Conservation (phyloP, 2,888 invertebrate species). For the Leptinotarsa rubiginosa region DNA sequence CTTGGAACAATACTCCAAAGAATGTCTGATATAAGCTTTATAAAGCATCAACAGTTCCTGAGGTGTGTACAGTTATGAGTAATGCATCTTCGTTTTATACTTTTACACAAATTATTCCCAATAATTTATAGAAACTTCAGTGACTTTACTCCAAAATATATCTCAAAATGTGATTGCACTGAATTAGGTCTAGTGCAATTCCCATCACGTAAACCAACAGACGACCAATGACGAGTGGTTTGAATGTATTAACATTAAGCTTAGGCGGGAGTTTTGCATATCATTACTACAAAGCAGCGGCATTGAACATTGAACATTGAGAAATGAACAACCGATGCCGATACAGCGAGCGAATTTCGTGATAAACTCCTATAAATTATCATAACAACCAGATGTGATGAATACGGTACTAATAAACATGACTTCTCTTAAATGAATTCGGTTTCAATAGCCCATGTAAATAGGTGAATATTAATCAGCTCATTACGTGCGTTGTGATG, state of each 20-base stretch:
- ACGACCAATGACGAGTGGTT: conserved; percentile 49
- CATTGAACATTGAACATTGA: conserved; percentile 43
- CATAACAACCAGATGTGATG: conserved; percentile 16
- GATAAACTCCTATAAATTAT: conserved; percentile 32
- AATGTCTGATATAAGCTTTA: too few relatives aligned
- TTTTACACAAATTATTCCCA: too few relatives aligned
- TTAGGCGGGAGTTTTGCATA: conserved; percentile 41
- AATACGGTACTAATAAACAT: conserved; percentile 23
- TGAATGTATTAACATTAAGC: conserved; percentile 41
- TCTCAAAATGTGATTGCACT: conserved; percentile 31
- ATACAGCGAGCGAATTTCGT: conserved; percentile 23
- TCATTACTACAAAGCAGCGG: conserved; percentile 36
- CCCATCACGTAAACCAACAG: conserved; percentile 52
- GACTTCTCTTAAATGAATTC: conserved; percentile 18
- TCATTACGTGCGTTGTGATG: not conserved
- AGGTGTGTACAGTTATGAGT: too few relatives aligned
- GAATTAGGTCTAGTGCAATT: conserved; percentile 44
- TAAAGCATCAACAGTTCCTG: too few relatives aligned
- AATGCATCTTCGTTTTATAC: too few relatives aligned
- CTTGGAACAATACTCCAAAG: too few relatives aligned
- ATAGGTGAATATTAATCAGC: conserved; percentile 12
- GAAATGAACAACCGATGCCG: conserved; percentile 38
- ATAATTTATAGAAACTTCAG: too few relatives aligned
- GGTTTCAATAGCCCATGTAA: conserved; percentile 16
- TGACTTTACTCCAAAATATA: not conserved